Evolutionary conservation across 2,888 invertebrate genomes (phyloP), one percentile per base, ranked within the genome.

Genomic region (Laspeyria flexula): DNA sequence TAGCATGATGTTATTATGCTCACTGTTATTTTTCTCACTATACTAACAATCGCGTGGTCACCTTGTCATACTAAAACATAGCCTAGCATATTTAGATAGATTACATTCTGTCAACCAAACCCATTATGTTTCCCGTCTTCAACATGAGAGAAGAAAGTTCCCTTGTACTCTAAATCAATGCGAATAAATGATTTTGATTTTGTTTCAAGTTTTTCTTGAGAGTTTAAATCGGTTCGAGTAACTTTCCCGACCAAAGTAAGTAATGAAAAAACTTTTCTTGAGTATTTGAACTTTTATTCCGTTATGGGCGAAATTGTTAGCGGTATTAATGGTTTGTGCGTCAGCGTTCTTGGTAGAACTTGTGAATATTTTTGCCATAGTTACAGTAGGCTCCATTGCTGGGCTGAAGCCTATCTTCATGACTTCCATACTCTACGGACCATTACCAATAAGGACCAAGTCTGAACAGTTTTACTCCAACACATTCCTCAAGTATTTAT

Each of bases 151-250:
- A 9, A 13, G 13, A 31, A 31, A 4, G 12, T 31, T 31, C 12
- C 1, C 6, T 31, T 31, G 13, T 31, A 13, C n/a, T 11, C 18
- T 10, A 37, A 37, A 37, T 37, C 21, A 23, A 37, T 21, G 21
- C 12, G 3, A 33, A 18, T 13, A 41, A 47, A 21, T 41, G 37
- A 38, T 47, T 34, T 34, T 41, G 47, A 47, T 47, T 46, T 47
- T 47, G 41, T 47, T 47, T 47, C 47, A 47, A 47, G 41, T 47
- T 47, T 34, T 47, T 27, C 47, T 35, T 47, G 33, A 34, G 35
- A 47, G 29, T 40, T 41, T 35, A 47, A 47, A 47, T 47, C 47
- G 41, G 30, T 33, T 41, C 35, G 47, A 40, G 35, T 41, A 41
- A 40, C 34, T 47, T 40, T 11, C 1, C 30, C 37, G 30, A 43